A percentile compares a stretch with the other conserved stretches of the same genome.
Conservation (phyloP, 2,888 invertebrate species). For the Venusia cambrica region DNA sequence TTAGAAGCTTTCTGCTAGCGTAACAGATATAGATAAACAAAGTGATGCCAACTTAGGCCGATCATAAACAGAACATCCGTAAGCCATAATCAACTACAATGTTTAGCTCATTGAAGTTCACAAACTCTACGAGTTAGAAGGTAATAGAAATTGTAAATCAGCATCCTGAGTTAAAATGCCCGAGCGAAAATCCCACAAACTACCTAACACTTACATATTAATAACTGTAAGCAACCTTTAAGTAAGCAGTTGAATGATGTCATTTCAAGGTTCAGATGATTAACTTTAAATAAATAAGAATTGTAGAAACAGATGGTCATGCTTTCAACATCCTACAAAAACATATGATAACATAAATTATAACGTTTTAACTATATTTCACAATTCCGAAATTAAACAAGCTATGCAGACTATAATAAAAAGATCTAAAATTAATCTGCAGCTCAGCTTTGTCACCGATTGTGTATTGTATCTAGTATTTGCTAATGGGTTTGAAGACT, state of each 20-base stretch:
- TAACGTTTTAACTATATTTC: slow-evolving; percentile 19
- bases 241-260: slow-evolving; percentile 4
- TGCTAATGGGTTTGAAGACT: slow-evolving; percentile 13
- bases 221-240: slow-evolving; percentile 7
- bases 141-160: slow-evolving; percentile 20
- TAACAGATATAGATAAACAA: too few relatives aligned
- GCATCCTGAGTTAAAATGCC: slow-evolving; percentile 18
- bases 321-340: slow-evolving; percentile 20
- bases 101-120: slow-evolving; percentile 30
- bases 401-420: slow-evolving; percentile 27
- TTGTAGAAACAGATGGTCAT: slow-evolving; percentile 26
- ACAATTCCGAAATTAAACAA: slow-evolving; percentile 21
- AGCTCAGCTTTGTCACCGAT: slow-evolving; percentile 20
- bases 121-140: slow-evolving; percentile 36
- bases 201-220: slow-evolving; percentile 10
- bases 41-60: too few relatives aligned
- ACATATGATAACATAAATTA: slow-evolving; percentile 32
- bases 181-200: slow-evolving; percentile 7
- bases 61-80: slow-evolving; percentile 47
- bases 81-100: slow-evolving; percentile 40
- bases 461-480: slow-evolving; percentile 20
- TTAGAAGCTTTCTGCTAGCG: too few relatives aligned
- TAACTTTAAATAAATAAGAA: slow-evolving; percentile 13
- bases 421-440: slow-evolving; percentile 29
- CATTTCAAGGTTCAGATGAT: slow-evolving; percentile 11